Percentiles rank a stretch among this genome's conserved stretches.
These are phyloP conservation scores for Motacilla alba DNA, from an alignment of 2,113 vertebrate species.

Conservation along the genomic window DNA sequence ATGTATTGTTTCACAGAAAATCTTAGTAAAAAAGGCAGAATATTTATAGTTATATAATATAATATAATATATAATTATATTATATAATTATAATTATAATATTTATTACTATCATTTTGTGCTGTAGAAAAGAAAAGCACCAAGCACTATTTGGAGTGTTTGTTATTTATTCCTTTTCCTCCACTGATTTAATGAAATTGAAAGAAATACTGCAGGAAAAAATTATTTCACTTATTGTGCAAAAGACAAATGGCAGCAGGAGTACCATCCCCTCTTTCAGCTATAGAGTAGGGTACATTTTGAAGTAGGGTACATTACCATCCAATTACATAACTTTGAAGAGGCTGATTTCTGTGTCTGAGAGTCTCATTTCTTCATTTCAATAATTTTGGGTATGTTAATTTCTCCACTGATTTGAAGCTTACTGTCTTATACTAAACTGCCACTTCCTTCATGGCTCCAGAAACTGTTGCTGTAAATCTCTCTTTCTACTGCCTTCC, in stretches of 20 bases:
- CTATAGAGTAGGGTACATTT: not conserved
- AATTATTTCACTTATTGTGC: not conserved
- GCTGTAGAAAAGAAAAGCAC: not conserved
- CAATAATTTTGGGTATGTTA: not conserved
- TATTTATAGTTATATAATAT: not conserved
- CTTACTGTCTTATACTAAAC: not conserved
- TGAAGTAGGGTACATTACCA: not conserved
- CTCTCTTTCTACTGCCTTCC: not conserved
- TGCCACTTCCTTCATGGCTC: not conserved
- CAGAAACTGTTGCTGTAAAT: not conserved
- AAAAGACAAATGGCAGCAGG: not conserved
- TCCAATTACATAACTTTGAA: not conserved
- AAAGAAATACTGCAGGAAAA: not conserved
- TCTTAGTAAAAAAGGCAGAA: not conserved
- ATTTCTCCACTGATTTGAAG: not conserved
- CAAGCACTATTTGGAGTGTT: not conserved
- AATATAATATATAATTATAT: too few species aligned
- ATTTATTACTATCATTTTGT: not conserved
- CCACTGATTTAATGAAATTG: not conserved
- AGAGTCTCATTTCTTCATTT: not conserved
- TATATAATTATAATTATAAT: too few species aligned
- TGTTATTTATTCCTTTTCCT: not conserved
- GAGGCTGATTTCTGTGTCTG: not conserved
- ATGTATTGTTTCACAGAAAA: not conserved
- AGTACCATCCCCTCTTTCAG: not conserved